These are phyloP conservation scores for Molothrus ater DNA, from an alignment of 2,797 vertebrate species.

Conservation along the genomic window DNA sequence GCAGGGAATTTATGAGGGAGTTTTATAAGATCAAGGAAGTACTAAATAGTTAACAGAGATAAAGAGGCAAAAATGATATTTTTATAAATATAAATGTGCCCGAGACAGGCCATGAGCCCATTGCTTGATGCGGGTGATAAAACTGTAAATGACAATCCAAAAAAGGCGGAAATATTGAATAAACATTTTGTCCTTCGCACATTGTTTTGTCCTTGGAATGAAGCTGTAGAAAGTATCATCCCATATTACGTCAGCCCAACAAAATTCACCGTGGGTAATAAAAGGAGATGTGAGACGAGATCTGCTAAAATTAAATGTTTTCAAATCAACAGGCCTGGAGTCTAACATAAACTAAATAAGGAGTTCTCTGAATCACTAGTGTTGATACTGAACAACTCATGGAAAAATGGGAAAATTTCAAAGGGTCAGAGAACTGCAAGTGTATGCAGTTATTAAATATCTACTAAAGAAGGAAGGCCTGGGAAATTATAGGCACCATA, in stretches of 20 bases:
- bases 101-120: slow-evolving; percentile 14
- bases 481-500: neutral
- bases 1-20: neutral
- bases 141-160: slow-evolving; percentile 20
- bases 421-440: slow-evolving; percentile 25
- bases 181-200: slow-evolving; percentile 66
- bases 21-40: neutral
- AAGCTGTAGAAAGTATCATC: slow-evolving; percentile 64
- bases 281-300: slow-evolving; percentile 64
- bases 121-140: neutral
- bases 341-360: slow-evolving; percentile 65
- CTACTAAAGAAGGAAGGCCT: neutral
- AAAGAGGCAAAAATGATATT: neutral
- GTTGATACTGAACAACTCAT: slow-evolving; percentile 66
- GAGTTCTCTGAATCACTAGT: slow-evolving; percentile 59
- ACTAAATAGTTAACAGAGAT: slow-evolving; percentile 6
- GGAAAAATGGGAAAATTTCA: slow-evolving; percentile 64
- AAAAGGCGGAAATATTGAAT: slow-evolving; percentile 55
- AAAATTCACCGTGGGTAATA: slow-evolving; percentile 69
- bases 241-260: slow-evolving; percentile 65
- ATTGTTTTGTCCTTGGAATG: slow-evolving; percentile 65
- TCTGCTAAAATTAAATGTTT: slow-evolving; percentile 73
- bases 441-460: neutral
- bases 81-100: neutral
- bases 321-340: slow-evolving; percentile 69